Evolutionary conservation across 1,140 invertebrate genomes (phyloP).

Genomic region (Drosophila chauvacae): DNA sequence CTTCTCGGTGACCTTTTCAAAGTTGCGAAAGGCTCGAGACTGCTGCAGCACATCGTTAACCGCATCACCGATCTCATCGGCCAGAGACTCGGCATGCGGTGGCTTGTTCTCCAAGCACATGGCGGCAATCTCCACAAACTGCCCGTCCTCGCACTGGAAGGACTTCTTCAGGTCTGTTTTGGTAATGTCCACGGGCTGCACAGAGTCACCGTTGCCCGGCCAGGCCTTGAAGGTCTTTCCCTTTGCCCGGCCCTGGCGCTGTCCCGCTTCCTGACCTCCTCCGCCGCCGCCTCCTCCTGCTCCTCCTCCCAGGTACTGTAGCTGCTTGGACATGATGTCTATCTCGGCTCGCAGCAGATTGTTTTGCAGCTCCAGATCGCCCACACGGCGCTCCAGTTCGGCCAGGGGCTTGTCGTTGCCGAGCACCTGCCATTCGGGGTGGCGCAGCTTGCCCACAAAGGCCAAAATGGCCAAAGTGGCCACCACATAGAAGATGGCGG

Average conservation of each 20-base stretch:
- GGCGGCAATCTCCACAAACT: conserved; percentile 61
- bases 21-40: conserved; percentile 66
- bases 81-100: conserved; percentile 51
- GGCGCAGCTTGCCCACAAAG: conserved; percentile 65
- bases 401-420: conserved; percentile 27
- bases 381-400: conserved; percentile 65
- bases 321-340: conserved; percentile 74
- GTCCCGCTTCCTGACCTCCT: conserved; percentile 5
- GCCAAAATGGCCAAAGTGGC: conserved; percentile 61
- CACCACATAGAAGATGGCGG: conserved; percentile 70
- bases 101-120: conserved; percentile 66
- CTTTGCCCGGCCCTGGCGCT: conserved; percentile 14
- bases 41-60: conserved; percentile 70
- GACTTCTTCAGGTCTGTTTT: conserved; percentile 63
- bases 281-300: not conserved
- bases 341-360: conserved; percentile 80
- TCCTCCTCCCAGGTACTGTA: conserved; percentile 59
- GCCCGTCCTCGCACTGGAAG: conserved; percentile 62
- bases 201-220: conserved; percentile 59
- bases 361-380: conserved; percentile 74
- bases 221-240: conserved; percentile 65
- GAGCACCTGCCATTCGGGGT: conserved; percentile 68
- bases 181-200: conserved; percentile 59
- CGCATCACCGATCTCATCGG: conserved; percentile 64
- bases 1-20: conserved; percentile 73